Percentiles rank a stretch among this genome's conserved stretches.
phyloP scores from a whole-genome alignment of 1,140 invertebrate species.

The Drosophila pseudoananassae region DNA sequence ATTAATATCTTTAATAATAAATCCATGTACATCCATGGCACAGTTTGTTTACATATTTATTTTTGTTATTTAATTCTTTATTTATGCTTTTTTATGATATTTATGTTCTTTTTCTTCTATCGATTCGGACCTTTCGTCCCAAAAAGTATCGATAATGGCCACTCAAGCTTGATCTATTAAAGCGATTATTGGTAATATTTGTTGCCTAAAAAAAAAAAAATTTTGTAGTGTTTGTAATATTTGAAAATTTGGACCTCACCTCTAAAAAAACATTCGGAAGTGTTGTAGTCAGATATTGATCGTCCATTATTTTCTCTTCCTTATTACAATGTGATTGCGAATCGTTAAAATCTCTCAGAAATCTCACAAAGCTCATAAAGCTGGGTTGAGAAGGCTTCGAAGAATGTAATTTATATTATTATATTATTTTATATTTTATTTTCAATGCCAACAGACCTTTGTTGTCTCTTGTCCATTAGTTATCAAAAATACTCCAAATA shows the following conservation, averaged over 20 bases:
- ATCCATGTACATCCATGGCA: not conserved
- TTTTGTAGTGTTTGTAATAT: too few species aligned
- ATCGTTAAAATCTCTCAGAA: not conserved
- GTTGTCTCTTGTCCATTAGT: not conserved
- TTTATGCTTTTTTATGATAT: too few species aligned
- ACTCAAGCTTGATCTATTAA: not conserved
- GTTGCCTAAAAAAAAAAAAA: not conserved
- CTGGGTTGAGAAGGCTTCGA: not conserved
- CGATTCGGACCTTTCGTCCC: not conserved
- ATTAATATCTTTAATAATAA: not conserved
- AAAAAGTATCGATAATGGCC: not conserved
- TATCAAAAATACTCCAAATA: conserved; percentile 11
- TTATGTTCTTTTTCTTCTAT: not conserved
- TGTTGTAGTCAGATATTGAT: not conserved
- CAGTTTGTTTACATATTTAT: not conserved
- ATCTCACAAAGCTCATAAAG: not conserved
- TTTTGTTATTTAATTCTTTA: not conserved
- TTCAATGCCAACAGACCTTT: conserved; percentile 9
- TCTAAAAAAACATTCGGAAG: not conserved
- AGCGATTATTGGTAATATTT: not conserved
- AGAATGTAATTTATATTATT: not conserved
- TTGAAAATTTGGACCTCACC: not conserved
- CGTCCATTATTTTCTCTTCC: not conserved
- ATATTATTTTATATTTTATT: not conserved
- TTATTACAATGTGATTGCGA: too few species aligned